phyloP scores from a whole-genome alignment of 2,888 invertebrate genomes.

The Eutolmus rufibarbis region DNA sequence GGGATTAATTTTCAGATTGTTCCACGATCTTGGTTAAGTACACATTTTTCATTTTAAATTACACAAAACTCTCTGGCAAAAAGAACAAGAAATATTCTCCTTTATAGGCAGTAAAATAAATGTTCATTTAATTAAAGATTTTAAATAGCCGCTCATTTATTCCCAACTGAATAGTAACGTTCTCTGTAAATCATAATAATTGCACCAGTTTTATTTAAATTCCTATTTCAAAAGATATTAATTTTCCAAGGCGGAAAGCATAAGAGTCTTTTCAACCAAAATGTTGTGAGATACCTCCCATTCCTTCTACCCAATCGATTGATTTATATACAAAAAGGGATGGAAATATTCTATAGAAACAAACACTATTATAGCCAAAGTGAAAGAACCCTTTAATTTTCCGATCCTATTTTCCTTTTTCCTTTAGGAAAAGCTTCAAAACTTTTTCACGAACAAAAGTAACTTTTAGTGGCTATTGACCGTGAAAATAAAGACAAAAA shows the following conservation, averaged over 20 bases:
- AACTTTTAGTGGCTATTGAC: not conserved
- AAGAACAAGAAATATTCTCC: not conserved
- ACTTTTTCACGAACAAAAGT: not conserved
- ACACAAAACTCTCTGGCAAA: not conserved
- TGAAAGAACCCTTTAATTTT: not conserved
- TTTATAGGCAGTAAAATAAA: not conserved
- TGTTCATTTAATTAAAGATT: not conserved
- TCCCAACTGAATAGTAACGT: not conserved
- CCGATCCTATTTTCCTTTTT: not conserved
- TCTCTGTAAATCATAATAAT: not conserved
- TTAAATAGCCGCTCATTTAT: not conserved
- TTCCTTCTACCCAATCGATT: not conserved
- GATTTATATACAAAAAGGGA: not conserved
- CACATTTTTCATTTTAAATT: not conserved
- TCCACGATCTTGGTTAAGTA: not conserved
- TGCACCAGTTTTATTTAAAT: not conserved
- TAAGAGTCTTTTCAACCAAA: not conserved
- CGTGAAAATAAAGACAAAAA: not conserved
- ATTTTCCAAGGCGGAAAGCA: not conserved
- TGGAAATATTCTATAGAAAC: no score
- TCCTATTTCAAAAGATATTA: not conserved
- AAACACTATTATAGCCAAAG: no score
- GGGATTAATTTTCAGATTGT: not conserved
- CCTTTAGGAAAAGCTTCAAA: not conserved
- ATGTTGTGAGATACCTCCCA: not conserved